Conservation (phyloP, 2,888 invertebrate genomes). For the Micoletzkya japonica region DNA sequence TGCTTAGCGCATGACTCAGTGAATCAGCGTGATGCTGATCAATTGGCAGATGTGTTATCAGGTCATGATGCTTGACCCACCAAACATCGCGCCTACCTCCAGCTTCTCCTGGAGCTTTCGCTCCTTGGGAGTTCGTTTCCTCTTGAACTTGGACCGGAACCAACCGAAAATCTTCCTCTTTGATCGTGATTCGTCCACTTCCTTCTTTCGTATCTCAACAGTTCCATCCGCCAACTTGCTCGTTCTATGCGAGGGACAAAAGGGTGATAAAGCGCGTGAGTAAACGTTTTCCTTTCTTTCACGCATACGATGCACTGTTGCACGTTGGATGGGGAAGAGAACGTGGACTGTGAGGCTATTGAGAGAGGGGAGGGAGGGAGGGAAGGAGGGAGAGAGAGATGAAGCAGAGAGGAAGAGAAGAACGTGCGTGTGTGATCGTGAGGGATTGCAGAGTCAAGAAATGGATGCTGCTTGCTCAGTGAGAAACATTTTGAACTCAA, state of each 20-base stretch:
- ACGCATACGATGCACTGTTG: too few species aligned
- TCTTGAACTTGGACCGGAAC: neutral
- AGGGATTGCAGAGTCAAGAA: too few species aligned
- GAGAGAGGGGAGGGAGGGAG: neutral
- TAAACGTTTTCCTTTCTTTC: too few species aligned
- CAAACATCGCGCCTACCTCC: too few species aligned
- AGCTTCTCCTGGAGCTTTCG: constrained; percentile 14
- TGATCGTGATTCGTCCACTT: neutral
- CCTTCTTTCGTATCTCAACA: neutral
- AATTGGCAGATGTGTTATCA: too few species aligned
- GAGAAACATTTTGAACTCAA: too few species aligned
- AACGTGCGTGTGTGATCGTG: too few species aligned
- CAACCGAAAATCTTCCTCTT: constrained; percentile 12
- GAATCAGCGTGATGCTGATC: too few species aligned
- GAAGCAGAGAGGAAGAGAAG: neutral
- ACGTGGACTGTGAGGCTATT: neutral
- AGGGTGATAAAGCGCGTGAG: neutral
- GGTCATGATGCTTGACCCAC: too few species aligned
- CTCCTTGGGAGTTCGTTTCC: neutral
- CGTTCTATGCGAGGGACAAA: neutral
- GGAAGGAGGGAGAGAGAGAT: neutral
- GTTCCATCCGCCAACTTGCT: neutral
- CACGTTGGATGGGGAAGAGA: too few species aligned
- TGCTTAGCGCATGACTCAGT: too few species aligned
- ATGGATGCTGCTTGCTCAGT: too few species aligned